Percentiles rank a stretch among this genome's conserved stretches.
These are phyloP conservation scores for Emydoidea blandingii DNA, from an alignment of 2,797 vertebrate genomes.

Conservation along the genomic window DNA sequence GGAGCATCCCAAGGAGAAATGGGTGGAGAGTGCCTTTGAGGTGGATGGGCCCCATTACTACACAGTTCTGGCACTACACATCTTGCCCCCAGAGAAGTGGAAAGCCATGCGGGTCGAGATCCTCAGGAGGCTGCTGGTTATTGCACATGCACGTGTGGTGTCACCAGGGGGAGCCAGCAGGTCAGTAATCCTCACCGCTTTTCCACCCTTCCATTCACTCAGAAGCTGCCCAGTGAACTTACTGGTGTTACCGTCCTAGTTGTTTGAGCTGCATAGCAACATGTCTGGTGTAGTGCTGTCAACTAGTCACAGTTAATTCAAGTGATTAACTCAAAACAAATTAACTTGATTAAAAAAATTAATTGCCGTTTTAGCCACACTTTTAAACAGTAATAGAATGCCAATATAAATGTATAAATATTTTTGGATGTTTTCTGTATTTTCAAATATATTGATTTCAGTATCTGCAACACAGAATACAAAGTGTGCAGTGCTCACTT, in stretches of 20 bases:
- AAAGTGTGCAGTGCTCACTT: too few relatives aligned
- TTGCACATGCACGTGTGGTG: slow-evolving; percentile 89
- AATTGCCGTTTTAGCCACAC: too few relatives aligned
- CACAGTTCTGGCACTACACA: slow-evolving; percentile 93
- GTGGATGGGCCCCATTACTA: slow-evolving; percentile 98
- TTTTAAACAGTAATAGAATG: too few relatives aligned
- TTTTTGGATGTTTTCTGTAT: too few relatives aligned
- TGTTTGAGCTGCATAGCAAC: fast-evolving
- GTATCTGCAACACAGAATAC: too few relatives aligned
- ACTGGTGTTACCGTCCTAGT: fast-evolving
- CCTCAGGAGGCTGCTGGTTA: slow-evolving; percentile 90
- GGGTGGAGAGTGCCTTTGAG: slow-evolving; percentile 96
- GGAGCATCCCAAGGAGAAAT: slow-evolving; percentile 97
- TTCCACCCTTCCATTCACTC: background rate
- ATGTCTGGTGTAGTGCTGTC: fast-evolving
- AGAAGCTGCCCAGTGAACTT: background rate
- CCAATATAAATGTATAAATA: too few relatives aligned
- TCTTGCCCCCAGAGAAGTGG: slow-evolving; percentile 93
- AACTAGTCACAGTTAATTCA: too few relatives aligned
- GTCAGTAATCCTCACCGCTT: slow-evolving; percentile 79
- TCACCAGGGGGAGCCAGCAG: slow-evolving; percentile 91
- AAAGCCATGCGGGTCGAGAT: slow-evolving; percentile 88
- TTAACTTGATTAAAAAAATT: too few relatives aligned
- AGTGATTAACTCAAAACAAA: too few relatives aligned
- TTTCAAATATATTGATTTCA: too few relatives aligned